Conservation (phyloP, 2,113 vertebrate species). For the Emberiza fucata region DNA sequence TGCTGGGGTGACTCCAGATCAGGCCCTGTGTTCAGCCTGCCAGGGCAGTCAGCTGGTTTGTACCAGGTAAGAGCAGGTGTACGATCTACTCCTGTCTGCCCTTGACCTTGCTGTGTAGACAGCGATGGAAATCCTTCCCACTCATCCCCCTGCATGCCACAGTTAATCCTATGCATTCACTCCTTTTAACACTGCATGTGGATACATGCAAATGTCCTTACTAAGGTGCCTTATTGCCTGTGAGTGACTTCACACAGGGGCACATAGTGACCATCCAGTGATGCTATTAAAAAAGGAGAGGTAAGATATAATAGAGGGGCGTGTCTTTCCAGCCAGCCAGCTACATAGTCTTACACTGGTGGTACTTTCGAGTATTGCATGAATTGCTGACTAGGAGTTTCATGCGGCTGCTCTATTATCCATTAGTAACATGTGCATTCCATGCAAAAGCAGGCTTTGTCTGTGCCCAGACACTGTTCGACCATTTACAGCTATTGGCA, state of each 20-base stretch:
- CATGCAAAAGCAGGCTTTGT: background rate
- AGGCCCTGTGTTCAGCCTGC: background rate
- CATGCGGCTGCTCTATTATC: background rate
- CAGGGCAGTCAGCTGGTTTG: background rate
- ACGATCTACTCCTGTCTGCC: background rate
- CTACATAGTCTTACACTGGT: background rate
- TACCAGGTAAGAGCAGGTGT: background rate
- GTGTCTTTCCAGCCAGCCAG: background rate
- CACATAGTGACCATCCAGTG: background rate
- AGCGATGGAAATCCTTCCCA: background rate
- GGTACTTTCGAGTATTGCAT: background rate
- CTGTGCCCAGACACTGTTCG: background rate
- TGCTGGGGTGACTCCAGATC: background rate
- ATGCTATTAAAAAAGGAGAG: background rate
- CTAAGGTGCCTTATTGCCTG: background rate
- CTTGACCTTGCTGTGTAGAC: background rate
- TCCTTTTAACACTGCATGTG: background rate
- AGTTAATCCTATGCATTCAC: background rate
- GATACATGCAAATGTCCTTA: background rate
- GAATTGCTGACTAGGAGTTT: background rate
- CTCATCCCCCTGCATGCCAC: background rate
- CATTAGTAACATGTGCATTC: rapidly evolving
- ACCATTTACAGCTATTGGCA: background rate
- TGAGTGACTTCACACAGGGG: background rate
- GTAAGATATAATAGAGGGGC: background rate